A percentile compares a stretch with the other conserved stretches of the same genome.
Evolutionary conservation across 2,888 invertebrate genomes (phyloP).

Genomic region (Hetaerina titia): DNA sequence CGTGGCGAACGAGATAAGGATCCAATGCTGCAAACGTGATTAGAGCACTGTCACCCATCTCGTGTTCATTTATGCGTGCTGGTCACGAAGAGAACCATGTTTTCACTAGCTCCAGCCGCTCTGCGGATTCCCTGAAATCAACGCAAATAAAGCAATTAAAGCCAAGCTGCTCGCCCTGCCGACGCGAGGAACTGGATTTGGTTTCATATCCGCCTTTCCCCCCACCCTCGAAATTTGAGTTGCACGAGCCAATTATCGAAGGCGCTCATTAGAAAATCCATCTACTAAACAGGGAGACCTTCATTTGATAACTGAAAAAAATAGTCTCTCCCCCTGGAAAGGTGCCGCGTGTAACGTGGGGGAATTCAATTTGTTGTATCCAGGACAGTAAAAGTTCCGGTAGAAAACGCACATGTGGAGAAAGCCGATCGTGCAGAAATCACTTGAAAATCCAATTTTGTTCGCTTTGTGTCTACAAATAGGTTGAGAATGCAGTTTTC

Average conservation of each 20-base stretch:
- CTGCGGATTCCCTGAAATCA: neutral
- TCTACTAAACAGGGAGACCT: neutral
- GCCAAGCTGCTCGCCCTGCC: neutral
- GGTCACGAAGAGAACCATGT: neutral
- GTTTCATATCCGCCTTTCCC: neutral
- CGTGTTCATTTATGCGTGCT: neutral
- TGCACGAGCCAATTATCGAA: neutral
- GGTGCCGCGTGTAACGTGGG: neutral
- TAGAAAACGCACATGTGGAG: neutral
- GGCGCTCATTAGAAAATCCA: slow-evolving; percentile 22
- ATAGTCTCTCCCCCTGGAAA: neutral
- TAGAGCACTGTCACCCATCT: neutral
- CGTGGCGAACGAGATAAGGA: neutral
- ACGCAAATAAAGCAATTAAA: slow-evolving; percentile 45
- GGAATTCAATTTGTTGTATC: neutral
- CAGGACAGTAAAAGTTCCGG: neutral
- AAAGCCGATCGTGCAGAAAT: neutral
- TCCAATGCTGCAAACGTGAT: neutral
- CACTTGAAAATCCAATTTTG: slow-evolving; percentile 25
- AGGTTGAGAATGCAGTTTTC: neutral
- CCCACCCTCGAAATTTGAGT: neutral
- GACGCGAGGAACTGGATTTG: neutral
- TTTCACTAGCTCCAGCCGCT: neutral
- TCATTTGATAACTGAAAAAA: neutral
- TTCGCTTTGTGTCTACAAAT: neutral